phyloP scores from a whole-genome alignment of 2,888 invertebrate species.

The Agonum fuliginosum region DNA sequence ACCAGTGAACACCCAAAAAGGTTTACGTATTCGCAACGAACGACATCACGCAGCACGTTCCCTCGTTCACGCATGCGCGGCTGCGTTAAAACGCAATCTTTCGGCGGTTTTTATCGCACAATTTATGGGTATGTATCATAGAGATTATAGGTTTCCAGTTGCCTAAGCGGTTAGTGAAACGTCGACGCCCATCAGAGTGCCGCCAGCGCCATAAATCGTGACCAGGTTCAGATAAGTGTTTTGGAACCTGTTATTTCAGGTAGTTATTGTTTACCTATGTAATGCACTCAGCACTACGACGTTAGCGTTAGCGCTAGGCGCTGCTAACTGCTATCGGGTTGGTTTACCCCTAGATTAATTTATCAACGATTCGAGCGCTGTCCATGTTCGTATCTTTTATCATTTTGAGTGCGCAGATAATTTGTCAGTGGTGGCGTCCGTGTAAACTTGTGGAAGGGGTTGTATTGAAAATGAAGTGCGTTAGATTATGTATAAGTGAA shows the following conservation, averaged over 20 bases:
- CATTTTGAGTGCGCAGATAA: constrained; percentile 38
- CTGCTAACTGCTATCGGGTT: no score
- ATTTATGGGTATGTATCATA: constrained; percentile 58
- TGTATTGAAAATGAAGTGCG: neutral
- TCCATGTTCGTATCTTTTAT: constrained; percentile 47
- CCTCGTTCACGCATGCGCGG: constrained; percentile 4
- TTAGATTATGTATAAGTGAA: neutral
- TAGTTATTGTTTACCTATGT: constrained; percentile 59
- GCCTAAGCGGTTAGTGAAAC: constrained; percentile 54
- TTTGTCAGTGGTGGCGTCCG: constrained; percentile 39
- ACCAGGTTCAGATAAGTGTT: constrained; percentile 56
- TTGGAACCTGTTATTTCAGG: constrained; percentile 58
- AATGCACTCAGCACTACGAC: constrained; percentile 48
- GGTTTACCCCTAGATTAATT: constrained; percentile 46
- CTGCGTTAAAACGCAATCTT: constrained; percentile 38
- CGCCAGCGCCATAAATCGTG: constrained; percentile 51
- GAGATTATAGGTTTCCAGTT: constrained; percentile 59
- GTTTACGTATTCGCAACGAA: neutral
- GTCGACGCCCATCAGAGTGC: constrained; percentile 49
- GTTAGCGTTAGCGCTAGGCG: neutral
- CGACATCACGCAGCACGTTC: constrained; percentile 1
- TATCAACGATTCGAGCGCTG: constrained; percentile 50
- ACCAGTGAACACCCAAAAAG: constrained; percentile 1
- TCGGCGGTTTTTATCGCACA: constrained; percentile 46
- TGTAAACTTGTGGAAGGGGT: constrained; percentile 6